Conservation (phyloP, 2,113 vertebrate species). For the Todiramphus chloris region DNA sequence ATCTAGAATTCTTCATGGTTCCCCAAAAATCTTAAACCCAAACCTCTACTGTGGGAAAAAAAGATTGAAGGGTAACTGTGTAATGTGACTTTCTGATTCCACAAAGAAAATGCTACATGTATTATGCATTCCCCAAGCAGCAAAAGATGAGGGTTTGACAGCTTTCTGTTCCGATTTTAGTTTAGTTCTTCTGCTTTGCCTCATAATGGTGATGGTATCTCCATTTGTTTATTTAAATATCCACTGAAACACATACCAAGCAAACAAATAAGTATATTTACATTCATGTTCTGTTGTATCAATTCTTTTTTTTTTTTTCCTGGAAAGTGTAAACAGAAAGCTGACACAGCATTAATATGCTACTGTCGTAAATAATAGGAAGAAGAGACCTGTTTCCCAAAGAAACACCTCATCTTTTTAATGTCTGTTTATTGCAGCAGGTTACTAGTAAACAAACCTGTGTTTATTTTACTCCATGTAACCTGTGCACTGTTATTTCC, state of each 20-base stretch:
- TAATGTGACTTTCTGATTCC: background rate
- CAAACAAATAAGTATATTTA: background rate
- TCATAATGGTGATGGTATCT: background rate
- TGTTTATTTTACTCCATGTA: background rate
- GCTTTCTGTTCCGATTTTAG: background rate
- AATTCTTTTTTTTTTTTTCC: background rate
- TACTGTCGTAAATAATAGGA: slow-evolving; percentile 7
- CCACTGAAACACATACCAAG: rapidly evolving
- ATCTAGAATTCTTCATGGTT: background rate
- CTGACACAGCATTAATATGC: slow-evolving; percentile 36
- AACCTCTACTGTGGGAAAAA: background rate
- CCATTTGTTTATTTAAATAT: background rate
- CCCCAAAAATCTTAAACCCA: background rate
- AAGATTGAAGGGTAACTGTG: background rate
- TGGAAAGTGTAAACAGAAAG: background rate
- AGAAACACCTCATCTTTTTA: background rate
- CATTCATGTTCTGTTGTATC: background rate
- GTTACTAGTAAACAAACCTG: slow-evolving; percentile 14
- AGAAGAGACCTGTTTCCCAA: background rate
- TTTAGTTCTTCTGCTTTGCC: background rate
- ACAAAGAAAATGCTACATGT: background rate
- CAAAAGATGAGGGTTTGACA: background rate
- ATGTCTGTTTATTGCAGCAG: background rate
- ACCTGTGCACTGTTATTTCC: background rate
- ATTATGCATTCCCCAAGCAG: background rate